These are phyloP conservation scores for Alloscopus bannaensis DNA, from an alignment of 2,888 invertebrate species.

Conservation along the genomic window DNA sequence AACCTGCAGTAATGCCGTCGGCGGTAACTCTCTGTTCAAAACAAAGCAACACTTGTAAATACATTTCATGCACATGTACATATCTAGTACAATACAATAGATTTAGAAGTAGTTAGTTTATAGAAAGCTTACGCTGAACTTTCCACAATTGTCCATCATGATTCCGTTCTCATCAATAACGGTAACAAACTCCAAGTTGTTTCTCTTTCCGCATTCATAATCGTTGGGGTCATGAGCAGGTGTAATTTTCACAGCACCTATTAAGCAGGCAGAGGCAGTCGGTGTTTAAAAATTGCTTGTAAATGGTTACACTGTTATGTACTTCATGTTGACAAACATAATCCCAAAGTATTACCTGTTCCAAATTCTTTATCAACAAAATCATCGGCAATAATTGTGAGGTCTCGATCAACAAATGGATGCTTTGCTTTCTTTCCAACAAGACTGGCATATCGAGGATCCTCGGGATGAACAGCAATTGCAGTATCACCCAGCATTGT, in stretches of 20 bases:
- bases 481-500: slow-evolving; percentile 99
- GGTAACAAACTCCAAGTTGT: slow-evolving; percentile 89
- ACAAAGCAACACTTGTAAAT: neutral
- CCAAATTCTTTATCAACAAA: slow-evolving; percentile 97
- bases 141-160: slow-evolving; percentile 86
- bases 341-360: slow-evolving; percentile 81
- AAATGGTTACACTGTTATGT: no score
- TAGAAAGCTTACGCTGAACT: slow-evolving; percentile 82
- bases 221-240: slow-evolving; percentile 98
- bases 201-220: slow-evolving; percentile 95
- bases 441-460: slow-evolving; percentile 87
- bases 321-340: no score
- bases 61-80: neutral
- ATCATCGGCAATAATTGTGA: slow-evolving; percentile 93
- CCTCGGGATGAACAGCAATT: slow-evolving; percentile 97
- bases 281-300: no score
- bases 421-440: slow-evolving; percentile 90
- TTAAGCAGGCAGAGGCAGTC: no score
- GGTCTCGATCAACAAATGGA: slow-evolving; percentile 88
- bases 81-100: no score
- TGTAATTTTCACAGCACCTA: slow-evolving; percentile 97
- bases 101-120: neutral
- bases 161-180: slow-evolving; percentile 94
- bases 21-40: slow-evolving; percentile 78
- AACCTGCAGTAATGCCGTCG: slow-evolving; percentile 37